phyloP scores from a whole-genome alignment of 2,797 vertebrate genomes.

The Octomys mimax region DNA sequence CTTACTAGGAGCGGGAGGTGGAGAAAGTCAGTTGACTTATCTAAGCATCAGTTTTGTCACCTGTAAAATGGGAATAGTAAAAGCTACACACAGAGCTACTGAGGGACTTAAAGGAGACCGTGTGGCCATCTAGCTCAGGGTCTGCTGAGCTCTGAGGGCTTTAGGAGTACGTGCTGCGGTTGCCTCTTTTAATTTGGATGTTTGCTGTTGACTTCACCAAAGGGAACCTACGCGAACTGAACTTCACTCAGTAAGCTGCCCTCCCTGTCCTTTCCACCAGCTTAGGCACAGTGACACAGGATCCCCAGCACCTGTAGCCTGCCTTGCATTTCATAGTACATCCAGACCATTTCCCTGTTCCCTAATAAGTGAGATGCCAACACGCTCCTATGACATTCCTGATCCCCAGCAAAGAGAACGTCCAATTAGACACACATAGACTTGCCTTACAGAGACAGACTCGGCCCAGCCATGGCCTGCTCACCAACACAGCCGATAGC shows the following conservation, averaged over 20 bases:
- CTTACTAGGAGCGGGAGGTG: not conserved
- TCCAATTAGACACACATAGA: conserved; percentile 29
- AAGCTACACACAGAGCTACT: not conserved
- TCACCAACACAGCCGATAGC: conserved; percentile 27
- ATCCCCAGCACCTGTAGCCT: not conserved
- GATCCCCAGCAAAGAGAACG: not conserved
- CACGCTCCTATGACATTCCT: conserved; percentile 19
- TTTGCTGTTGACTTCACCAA: not conserved
- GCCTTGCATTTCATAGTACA: not conserved
- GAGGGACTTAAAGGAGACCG: not conserved
- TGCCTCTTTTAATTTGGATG: not conserved
- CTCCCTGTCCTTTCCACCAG: not conserved
- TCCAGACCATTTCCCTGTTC: conserved; percentile 10
- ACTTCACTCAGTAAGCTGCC: not conserved
- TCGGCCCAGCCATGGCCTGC: not conserved
- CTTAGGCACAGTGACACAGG: not conserved
- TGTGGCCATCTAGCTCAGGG: not conserved
- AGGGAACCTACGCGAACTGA: not conserved
- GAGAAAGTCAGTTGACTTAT: not conserved
- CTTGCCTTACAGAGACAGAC: conserved; percentile 18
- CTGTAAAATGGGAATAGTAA: not conserved
- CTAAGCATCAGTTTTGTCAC: not conserved
- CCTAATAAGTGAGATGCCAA: not conserved
- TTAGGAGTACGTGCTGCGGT: not conserved
- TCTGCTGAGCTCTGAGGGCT: not conserved